Conservation (phyloP, 2,888 invertebrate species). For the Linnaemya vulpina region DNA sequence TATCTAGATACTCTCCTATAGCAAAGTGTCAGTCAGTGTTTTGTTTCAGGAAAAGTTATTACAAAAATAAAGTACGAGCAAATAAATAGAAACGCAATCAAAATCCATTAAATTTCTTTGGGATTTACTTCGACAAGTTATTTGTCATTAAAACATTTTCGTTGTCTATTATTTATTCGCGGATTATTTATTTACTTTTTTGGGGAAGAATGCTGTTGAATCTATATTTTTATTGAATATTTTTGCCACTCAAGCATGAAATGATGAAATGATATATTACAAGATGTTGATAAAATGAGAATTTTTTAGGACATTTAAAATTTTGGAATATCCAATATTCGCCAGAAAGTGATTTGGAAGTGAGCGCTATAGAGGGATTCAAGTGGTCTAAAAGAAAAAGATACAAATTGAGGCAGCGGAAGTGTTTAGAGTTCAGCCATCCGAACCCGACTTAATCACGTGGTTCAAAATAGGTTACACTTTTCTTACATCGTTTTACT, state of each 20-base stretch:
- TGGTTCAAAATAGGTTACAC: not conserved
- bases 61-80: not conserved
- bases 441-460: no score
- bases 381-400: no score
- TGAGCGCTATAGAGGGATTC: no score
- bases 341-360: no score
- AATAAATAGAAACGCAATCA: slow-evolving; percentile 12
- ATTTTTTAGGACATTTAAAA: not conserved
- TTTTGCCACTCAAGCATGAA: slow-evolving; percentile 4
- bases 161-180: slow-evolving; percentile 12
- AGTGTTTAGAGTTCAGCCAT: no score
- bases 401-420: no score
- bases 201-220: slow-evolving; percentile 26
- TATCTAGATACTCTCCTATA: slow-evolving; percentile 4
- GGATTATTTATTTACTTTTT: slow-evolving; percentile 60
- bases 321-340: no score
- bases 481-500: not conserved
- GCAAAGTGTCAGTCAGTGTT: slow-evolving; percentile 49
- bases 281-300: not conserved
- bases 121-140: slow-evolving; percentile 67
- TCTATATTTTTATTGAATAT: slow-evolving; percentile 22
- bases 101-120: slow-evolving; percentile 44
- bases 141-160: slow-evolving; percentile 47
- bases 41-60: slow-evolving; percentile 31
- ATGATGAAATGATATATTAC: not conserved